Base-by-base conservation (phyloP, 2,113 vertebrate genomes). In the Jaculus jaculus region DNA sequence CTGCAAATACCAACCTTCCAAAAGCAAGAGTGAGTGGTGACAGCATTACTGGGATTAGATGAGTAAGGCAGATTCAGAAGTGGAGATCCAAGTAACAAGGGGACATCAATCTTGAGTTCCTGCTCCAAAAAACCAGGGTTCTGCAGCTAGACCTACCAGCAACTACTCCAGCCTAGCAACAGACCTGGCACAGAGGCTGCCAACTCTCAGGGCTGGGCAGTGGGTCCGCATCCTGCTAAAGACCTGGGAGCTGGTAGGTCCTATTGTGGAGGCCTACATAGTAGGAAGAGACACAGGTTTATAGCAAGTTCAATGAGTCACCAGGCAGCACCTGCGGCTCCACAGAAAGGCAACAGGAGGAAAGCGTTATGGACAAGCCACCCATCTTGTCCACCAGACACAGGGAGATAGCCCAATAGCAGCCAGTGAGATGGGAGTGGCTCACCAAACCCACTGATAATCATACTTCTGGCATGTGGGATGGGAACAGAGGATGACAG, bases 341-440 rank as follows among this genome's bases (percentile, higher is more conserved):
- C 32, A 26, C 13, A 34, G 34, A 20, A 77, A 72, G 71, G n/a
- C 32, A 39, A 2, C 58, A 60, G 58, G 7, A 5, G 24, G 54
- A 58, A n/a, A n/a, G n/a, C n/a, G 10, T 61, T 63, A 9, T 66
- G 28, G 71, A 20, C 68, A 92, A 26, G 54, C 17, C 8, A 3
- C 17, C 65, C 18, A 60, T 9, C 30, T 60, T 8, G 75, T 34
- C 69, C 26, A 34, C 75, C 61, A 23, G 23, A 26, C 24, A 69
- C 54, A 78, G 37, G 20, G 37, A 16, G 4, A 68, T 7, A 28
- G 32, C 32, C n/a, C 34, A 17, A 63, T 28, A 69, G 20, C 2
- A 0, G 24, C 17, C 32, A 5, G 30, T 2, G 32, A 73, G 15
- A 42, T 0, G 0, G 28, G 20, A 32, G 20, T 1, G 0, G 32